Base-by-base conservation (phyloP, 2,113 vertebrate species). In the Dermatemys mawii region DNA sequence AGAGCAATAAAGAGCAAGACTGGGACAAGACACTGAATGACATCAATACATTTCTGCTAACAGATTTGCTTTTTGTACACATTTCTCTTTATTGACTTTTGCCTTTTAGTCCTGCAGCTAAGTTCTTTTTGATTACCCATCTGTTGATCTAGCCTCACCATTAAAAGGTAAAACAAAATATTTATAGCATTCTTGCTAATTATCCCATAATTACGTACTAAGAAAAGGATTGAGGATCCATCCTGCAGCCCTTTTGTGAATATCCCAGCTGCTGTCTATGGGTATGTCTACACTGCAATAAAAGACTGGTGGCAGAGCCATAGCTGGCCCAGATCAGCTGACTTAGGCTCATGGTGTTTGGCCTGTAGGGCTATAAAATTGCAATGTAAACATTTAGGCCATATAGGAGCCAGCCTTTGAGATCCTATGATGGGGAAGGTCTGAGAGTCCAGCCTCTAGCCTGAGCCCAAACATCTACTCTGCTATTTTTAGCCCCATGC, bases 71-170 rank as follows among this genome's bases (percentile, higher is more conserved):
- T 38, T 93, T 85, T 78, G 70, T 51, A 57, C 1, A 0, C 51
- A 19, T 89, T 84, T 88, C 35, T 86, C 90, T 87, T 83, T 93
- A 94, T 88, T 90, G 93, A 96, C 57, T 94, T 93, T 44, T 51
- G 8, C 13, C 27, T 94, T 93, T 94, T 90, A 93, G 97, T 94
- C 89, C 83, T 81, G 70, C 87, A 86, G 67, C 87, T 96, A 84
- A 93, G 8, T 22, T 82, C n/a, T 0, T 1, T 93, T 92, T 78
- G 48, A 90, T 88, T 92, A 44, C 60, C 35, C 79, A 83, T 90
- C 70, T 88, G 48, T 87, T 88, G 81, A 93, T 38, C 2, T 44
- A 67, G 57, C 80, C n/a, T 22, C 50, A 32, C 21, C 27, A 3
- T 0, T 83, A 79, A 54, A 93, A 26, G 0, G 3, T 83, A 38